phyloP scores from a whole-genome alignment of 2,888 invertebrate genomes.

The Lymantria dispar region DNA sequence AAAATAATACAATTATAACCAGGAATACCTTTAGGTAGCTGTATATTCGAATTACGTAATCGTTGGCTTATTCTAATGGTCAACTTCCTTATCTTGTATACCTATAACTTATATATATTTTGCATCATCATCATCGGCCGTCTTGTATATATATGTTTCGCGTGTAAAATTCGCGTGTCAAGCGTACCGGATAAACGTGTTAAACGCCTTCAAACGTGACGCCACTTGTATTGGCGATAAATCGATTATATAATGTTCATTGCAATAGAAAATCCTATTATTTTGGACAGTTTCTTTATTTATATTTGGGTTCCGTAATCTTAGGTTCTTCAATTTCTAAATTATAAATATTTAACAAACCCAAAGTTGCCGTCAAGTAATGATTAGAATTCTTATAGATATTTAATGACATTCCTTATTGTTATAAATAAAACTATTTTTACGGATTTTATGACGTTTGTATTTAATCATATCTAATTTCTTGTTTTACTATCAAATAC shows the following conservation, averaged over 20 bases:
- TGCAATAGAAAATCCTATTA: conserved; percentile 11
- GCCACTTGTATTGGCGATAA: conserved; percentile 45
- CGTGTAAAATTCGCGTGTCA: conserved; percentile 48
- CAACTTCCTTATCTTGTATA: background rate
- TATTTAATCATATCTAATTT: too few species aligned
- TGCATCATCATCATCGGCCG: too few species aligned
- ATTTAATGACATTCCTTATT: too few species aligned
- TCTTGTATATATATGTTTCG: conserved; percentile 19
- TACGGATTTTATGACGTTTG: too few species aligned
- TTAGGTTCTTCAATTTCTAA: too few species aligned
- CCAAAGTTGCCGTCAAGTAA: too few species aligned
- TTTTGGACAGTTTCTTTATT: background rate
- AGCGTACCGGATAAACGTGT: conserved; percentile 46
- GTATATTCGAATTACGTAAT: conserved; percentile 23
- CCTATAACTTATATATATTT: too few species aligned
- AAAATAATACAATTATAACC: conserved; percentile 30
- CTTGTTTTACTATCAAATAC: too few species aligned
- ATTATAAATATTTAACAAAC: too few species aligned
- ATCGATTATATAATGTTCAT: conserved; percentile 56
- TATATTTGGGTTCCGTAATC: background rate
- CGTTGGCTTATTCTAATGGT: conserved; percentile 18
- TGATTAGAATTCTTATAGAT: too few species aligned
- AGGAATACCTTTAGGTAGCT: conserved; percentile 20
- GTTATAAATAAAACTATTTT: too few species aligned
- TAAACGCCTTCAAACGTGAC: conserved; percentile 49